Percentiles rank a stretch among this genome's conserved stretches.
These are phyloP conservation scores for Heteromurus nitidus DNA, from an alignment of 2,888 invertebrate genomes.

Conservation along the genomic window DNA sequence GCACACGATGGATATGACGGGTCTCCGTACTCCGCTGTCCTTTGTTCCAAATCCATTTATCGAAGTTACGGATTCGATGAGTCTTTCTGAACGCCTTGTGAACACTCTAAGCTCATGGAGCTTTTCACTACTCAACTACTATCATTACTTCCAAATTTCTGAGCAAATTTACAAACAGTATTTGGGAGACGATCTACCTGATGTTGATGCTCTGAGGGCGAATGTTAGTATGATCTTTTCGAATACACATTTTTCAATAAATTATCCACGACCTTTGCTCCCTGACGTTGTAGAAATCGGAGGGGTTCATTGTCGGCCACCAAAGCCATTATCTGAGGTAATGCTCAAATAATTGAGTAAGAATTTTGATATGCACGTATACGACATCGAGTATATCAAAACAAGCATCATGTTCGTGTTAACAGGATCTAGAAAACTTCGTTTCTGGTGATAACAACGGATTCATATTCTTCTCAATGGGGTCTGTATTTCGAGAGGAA, in stretches of 20 bases:
- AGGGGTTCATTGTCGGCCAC: constrained; percentile 80
- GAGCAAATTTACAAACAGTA: constrained; percentile 74
- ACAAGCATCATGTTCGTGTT: constrained; percentile 5
- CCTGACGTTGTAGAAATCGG: constrained; percentile 85
- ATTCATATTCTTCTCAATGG: constrained; percentile 90
- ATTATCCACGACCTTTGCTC: constrained; percentile 85
- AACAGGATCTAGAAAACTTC: constrained; percentile 79
- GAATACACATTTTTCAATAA: constrained; percentile 86
- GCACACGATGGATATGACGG: constrained; percentile 44
- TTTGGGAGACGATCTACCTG: constrained; percentile 80
- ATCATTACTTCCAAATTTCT: constrained; percentile 73
- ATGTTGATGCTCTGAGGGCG: constrained; percentile 82
- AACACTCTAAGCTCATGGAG: constrained; percentile 74
- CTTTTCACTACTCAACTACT: constrained; percentile 75
- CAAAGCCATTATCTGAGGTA: constrained; percentile 83
- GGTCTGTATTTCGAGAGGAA: constrained; percentile 86
- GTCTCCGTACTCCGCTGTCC: constrained; percentile 70
- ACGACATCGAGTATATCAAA: too few species aligned
- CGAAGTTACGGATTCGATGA: constrained; percentile 72
- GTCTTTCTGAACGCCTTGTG: constrained; percentile 71
- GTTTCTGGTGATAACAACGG: constrained; percentile 81
- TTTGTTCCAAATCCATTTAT: constrained; percentile 74
- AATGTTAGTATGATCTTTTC: constrained; percentile 88
- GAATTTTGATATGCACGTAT: constrained; percentile 6
- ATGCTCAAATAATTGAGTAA: neutral